Evolutionary conservation across 2,888 invertebrate species (phyloP).

Genomic region (Drosophila bunnanda): DNA sequence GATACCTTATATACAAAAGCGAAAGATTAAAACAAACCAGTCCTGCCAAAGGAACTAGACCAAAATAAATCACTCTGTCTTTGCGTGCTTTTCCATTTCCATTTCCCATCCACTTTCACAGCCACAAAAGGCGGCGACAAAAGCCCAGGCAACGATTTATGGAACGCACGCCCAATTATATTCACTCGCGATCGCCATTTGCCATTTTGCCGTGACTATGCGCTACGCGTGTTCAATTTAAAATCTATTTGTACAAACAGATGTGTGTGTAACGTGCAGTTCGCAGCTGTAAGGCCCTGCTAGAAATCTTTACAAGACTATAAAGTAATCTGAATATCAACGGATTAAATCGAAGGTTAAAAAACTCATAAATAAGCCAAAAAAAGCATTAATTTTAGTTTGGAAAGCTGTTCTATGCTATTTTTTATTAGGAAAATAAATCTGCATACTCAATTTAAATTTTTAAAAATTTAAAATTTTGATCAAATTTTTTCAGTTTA

Average conservation of each 20-base stretch:
- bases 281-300: not conserved
- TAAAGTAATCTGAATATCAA: not conserved
- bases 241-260: constrained; percentile 31
- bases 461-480: no score
- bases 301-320: not conserved
- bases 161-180: constrained; percentile 33
- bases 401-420: no score
- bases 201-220: constrained; percentile 16
- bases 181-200: constrained; percentile 30
- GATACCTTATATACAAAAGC: constrained; percentile 49
- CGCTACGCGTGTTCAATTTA: constrained; percentile 45
- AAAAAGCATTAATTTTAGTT: no score
- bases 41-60: constrained; percentile 32
- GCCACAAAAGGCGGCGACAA: constrained; percentile 11
- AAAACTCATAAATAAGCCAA: no score
- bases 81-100: not conserved
- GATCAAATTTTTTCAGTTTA: no score
- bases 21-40: constrained; percentile 34
- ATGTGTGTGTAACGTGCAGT: constrained; percentile 17
- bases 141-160: constrained; percentile 8
- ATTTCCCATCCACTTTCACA: not conserved
- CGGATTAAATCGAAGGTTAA: no score
- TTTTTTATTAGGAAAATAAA: no score
- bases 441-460: no score
- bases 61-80: constrained; percentile 1